phyloP scores from a whole-genome alignment of 2,113 vertebrate species.

The Cairina moschata region DNA sequence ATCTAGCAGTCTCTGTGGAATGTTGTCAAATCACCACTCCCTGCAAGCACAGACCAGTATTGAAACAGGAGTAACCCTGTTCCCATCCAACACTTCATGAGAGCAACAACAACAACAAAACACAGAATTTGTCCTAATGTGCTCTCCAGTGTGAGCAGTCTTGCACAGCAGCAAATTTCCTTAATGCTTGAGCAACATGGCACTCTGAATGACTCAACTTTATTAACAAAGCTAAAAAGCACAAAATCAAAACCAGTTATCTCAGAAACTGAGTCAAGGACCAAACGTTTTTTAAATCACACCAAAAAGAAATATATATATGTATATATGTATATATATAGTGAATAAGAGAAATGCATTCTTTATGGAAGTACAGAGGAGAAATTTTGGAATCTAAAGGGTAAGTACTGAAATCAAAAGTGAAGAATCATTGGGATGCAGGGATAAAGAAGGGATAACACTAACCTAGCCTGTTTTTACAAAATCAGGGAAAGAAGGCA shows the following conservation, averaged over 20 bases:
- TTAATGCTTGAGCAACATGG: not conserved
- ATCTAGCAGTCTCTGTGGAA: not conserved
- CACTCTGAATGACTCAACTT: not conserved
- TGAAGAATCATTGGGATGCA: not conserved
- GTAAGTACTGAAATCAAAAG: not conserved
- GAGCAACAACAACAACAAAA: not conserved
- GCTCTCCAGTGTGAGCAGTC: not conserved
- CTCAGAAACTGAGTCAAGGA: not conserved
- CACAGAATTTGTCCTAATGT: not conserved
- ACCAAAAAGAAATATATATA: not conserved
- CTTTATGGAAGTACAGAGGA: not conserved
- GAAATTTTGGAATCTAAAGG: not conserved
- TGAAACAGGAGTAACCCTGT: not conserved
- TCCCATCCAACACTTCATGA: not conserved
- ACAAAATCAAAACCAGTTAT: not conserved
- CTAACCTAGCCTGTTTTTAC: not conserved
- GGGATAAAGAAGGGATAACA: not conserved
- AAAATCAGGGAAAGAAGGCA: not conserved
- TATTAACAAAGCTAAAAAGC: not conserved
- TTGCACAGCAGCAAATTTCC: not conserved
- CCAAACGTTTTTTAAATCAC: not conserved
- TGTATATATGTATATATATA: too few relatives aligned
- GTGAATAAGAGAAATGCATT: not conserved
- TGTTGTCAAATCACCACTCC: not conserved
- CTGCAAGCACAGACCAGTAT: not conserved